phyloP scores from a whole-genome alignment of 2,888 invertebrate genomes.

The Caenorhabditis imperialis region DNA sequence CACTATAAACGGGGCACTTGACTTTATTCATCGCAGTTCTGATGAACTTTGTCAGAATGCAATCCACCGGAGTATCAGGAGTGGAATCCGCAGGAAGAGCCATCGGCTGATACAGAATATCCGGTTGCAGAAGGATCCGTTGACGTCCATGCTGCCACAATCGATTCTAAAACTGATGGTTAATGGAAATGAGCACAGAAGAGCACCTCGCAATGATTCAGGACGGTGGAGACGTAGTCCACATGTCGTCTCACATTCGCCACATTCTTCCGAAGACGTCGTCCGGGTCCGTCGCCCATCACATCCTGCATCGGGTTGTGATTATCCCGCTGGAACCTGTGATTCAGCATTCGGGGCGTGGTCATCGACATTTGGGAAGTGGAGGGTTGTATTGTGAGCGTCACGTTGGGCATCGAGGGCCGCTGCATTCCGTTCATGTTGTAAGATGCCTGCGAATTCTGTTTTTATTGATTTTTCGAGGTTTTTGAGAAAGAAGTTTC shows the following conservation, averaged over 20 bases:
- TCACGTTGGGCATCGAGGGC: constrained; percentile 36
- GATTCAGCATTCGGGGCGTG: background rate
- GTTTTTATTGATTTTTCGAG: background rate
- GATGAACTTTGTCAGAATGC: constrained; percentile 90
- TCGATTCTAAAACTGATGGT: constrained; percentile 83
- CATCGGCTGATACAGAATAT: constrained; percentile 87
- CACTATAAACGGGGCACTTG: constrained; percentile 98
- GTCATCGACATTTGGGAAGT: constrained; percentile 24
- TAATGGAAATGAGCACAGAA: background rate
- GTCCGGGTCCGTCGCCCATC: constrained; percentile 72
- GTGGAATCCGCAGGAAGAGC: constrained; percentile 94
- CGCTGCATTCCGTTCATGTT: constrained; percentile 30
- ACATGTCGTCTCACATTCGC: constrained; percentile 77
- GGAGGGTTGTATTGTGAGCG: constrained; percentile 53
- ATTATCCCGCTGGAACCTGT: constrained; percentile 33
- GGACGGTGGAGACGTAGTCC: constrained; percentile 75
- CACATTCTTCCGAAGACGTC: constrained; percentile 76
- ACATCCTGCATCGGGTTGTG: constrained; percentile 30
- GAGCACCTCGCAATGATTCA: constrained; percentile 74
- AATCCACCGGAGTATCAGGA: constrained; percentile 94
- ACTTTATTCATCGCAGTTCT: constrained; percentile 99
- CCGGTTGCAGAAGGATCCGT: constrained; percentile 90
- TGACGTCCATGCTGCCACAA: constrained; percentile 94
- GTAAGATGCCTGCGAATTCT: constrained; percentile 26
- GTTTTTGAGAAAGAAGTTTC: background rate